phyloP scores from a whole-genome alignment of 2,113 vertebrate species.

The Daphoenositta chrysoptera region DNA sequence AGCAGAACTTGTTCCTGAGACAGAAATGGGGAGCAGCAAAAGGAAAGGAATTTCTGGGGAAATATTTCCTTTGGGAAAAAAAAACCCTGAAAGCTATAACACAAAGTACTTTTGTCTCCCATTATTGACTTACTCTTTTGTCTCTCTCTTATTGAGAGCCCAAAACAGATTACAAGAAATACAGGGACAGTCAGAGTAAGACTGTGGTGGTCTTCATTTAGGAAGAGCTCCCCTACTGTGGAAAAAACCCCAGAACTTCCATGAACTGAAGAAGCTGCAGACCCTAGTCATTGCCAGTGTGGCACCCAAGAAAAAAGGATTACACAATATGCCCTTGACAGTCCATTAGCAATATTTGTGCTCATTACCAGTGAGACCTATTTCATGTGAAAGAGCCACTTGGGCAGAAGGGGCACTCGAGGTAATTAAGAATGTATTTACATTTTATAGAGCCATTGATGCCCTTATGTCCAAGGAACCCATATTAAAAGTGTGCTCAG shows the following conservation, averaged over 20 bases:
- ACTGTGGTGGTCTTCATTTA: not conserved
- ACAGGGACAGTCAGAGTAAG: not conserved
- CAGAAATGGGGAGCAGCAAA: not conserved
- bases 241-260: not conserved
- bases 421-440: constrained; percentile 76
- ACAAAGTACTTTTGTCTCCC: not conserved
- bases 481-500: constrained; percentile 39
- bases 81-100: fast-evolving
- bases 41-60: not conserved
- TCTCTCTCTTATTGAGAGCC: not conserved
- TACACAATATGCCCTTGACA: constrained; percentile 36
- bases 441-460: constrained; percentile 66
- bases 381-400: constrained; percentile 63
- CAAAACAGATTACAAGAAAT: not conserved
- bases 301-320: not conserved
- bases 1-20: not conserved
- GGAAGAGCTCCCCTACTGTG: not conserved
- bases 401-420: constrained; percentile 70
- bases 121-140: not conserved
- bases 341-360: constrained; percentile 65
- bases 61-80: not conserved
- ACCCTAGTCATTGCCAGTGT: not conserved
- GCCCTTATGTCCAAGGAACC: constrained; percentile 48
- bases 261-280: not conserved
- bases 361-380: constrained; percentile 65